Evolutionary conservation across 1,140 invertebrate genomes (phyloP).

Genomic region (Steinernema khuongi): DNA sequence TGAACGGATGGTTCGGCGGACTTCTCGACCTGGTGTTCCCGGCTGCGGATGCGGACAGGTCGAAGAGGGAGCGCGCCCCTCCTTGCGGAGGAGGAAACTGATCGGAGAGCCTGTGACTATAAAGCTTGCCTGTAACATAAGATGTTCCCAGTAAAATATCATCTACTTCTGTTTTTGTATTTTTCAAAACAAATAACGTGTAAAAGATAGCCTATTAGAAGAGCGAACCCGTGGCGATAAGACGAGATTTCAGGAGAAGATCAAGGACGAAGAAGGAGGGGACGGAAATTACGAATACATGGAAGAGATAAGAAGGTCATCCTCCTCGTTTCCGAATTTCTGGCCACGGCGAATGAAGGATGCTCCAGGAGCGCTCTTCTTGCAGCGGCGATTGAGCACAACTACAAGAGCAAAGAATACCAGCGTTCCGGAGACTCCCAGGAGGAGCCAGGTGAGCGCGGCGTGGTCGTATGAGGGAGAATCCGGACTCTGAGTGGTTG

Average conservation of each 20-base stretch:
- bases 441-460: slow-evolving; percentile 14
- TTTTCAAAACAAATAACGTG: too few relatives aligned
- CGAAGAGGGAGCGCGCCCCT: background rate
- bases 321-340: slow-evolving; percentile 33
- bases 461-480: background rate
- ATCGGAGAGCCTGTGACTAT: too few relatives aligned
- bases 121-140: too few relatives aligned
- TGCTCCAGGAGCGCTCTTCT: slow-evolving; percentile 21
- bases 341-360: slow-evolving; percentile 18
- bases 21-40: background rate
- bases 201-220: too few relatives aligned
- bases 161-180: too few relatives aligned
- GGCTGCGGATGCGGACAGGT: background rate
- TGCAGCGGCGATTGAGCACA: slow-evolving; percentile 18
- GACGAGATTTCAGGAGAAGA: too few relatives aligned
- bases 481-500: background rate
- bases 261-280: too few relatives aligned
- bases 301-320: slow-evolving; percentile 37
- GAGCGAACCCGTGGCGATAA: background rate
- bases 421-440: slow-evolving; percentile 22
- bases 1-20: background rate
- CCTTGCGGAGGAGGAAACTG: background rate
- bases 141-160: too few relatives aligned
- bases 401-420: slow-evolving; percentile 11
- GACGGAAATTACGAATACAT: slow-evolving; percentile 36